Conservation (phyloP, 2,797 vertebrate genomes). For the Psittacula derbiana region DNA sequence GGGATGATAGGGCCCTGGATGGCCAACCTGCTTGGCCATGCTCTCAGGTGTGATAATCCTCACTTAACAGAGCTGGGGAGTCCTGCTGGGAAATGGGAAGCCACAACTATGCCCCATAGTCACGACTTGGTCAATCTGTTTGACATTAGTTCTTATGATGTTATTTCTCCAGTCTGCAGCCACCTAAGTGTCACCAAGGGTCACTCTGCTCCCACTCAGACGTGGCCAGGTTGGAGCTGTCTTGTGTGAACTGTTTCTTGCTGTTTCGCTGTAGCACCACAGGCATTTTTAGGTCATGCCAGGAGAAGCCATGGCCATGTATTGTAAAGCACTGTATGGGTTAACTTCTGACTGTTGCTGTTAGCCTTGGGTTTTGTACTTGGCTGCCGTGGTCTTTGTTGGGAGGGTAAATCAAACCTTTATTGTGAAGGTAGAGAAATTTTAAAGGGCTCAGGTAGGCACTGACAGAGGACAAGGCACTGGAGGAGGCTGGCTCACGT, state of each 20-base stretch:
- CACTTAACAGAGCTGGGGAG: not conserved
- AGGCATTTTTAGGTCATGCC: not conserved
- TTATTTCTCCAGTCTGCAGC: not conserved
- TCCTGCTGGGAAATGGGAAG: not conserved
- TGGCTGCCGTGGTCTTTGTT: not conserved
- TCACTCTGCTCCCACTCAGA: not conserved
- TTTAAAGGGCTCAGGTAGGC: not conserved
- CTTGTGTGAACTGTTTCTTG: not conserved
- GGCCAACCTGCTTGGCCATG: not conserved
- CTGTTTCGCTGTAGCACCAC: not conserved
- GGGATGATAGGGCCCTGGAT: conserved; percentile 65
- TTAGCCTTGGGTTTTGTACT: not conserved
- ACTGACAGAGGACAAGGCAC: not conserved
- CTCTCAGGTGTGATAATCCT: not conserved
- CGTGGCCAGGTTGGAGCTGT: not conserved
- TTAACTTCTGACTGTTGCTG: not conserved
- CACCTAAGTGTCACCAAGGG: not conserved
- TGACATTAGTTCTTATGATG: rapidly evolving
- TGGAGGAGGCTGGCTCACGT: not conserved
- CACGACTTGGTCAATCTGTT: not conserved
- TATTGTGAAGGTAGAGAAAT: not conserved
- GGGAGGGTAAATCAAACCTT: not conserved
- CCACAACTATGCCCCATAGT: not conserved
- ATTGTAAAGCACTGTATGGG: not conserved
- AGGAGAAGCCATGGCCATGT: rapidly evolving